Evolutionary conservation across 2,797 vertebrate species (phyloP), one percentile per base, ranked within the genome.

Genomic region (Danio tinwini): DNA sequence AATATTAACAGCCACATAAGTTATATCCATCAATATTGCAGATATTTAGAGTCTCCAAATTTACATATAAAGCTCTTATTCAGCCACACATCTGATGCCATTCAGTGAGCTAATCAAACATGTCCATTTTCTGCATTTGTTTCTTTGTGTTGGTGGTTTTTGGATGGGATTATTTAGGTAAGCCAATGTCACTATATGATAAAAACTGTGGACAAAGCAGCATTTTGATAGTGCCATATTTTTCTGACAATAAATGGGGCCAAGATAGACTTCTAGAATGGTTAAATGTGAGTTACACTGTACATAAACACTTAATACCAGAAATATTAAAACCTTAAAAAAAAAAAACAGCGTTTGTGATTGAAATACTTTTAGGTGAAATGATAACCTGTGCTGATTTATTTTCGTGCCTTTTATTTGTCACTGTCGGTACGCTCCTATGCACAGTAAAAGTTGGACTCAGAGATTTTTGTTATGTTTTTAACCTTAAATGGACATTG

Each of bases 401-500:
- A 53, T 55, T 78, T 68, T n/a, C 56, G 76, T 82, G 81, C 81
- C 81, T 82, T 78, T 81, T 39, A 37, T 73, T 53, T 62, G 19
- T 68, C 42, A 62, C 19, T 63, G 56, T 74, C 55, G 1, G 63
- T 59, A 45, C 50, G 59, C 39, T 68, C 7, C 59, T 82, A 68
- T 78, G 81, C 76, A 78, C 55, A 62, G 45, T 74, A 78, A 59
- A 67, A 40, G 17, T 77, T 67, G 39, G 75, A 82, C 53, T 59
- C 47, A 68, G 72, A 7, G 16, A 56, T 29, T 64, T 64, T 50
- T 65, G 2, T 17, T 39, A 71, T 10, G 55, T 47, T 47, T 44
- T 72, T 55, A 63, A 19, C n/a, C 0, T 47, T 5, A 19, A 8
- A 13, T 67, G 16, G 50, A 52, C 58, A 44, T 58, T 7, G 11